phyloP scores from a whole-genome alignment of 2,113 vertebrate genomes.

The Pelmatolapia mariae region DNA sequence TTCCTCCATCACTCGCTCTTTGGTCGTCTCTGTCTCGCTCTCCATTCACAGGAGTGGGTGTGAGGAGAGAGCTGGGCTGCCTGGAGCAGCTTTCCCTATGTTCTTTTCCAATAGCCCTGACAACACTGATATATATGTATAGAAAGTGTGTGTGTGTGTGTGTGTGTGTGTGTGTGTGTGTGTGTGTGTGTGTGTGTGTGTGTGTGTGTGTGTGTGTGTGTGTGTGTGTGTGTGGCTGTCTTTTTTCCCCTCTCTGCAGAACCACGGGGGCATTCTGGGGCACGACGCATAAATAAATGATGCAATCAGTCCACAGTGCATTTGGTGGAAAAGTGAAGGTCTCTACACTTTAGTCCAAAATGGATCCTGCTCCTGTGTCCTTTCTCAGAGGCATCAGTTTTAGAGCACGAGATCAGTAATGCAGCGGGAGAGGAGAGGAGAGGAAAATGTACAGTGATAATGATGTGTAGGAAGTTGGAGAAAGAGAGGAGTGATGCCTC shows the following conservation, averaged over 20 bases:
- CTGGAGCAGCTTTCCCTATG: constrained; percentile 18
- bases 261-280: constrained; percentile 28
- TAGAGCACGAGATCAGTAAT: background rate
- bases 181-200: background rate
- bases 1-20: background rate
- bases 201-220: background rate
- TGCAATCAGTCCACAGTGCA: constrained; percentile 50
- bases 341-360: constrained; percentile 43
- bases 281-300: constrained; percentile 58
- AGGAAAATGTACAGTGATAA: background rate
- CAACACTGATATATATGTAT: background rate
- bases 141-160: background rate
- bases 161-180: background rate
- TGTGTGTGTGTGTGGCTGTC: background rate
- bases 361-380: constrained; percentile 37
- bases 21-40: background rate
- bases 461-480: constrained; percentile 1
- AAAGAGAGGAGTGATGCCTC: constrained; percentile 1
- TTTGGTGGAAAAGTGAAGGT: constrained; percentile 41
- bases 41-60: background rate
- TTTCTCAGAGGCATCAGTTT: constrained; percentile 23
- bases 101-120: constrained; percentile 7
- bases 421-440: background rate
- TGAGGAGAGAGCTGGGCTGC: constrained; percentile 20
- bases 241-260: background rate